Conservation (phyloP, 2,797 vertebrate species). For the Microctenopoma steveboyesi region DNA sequence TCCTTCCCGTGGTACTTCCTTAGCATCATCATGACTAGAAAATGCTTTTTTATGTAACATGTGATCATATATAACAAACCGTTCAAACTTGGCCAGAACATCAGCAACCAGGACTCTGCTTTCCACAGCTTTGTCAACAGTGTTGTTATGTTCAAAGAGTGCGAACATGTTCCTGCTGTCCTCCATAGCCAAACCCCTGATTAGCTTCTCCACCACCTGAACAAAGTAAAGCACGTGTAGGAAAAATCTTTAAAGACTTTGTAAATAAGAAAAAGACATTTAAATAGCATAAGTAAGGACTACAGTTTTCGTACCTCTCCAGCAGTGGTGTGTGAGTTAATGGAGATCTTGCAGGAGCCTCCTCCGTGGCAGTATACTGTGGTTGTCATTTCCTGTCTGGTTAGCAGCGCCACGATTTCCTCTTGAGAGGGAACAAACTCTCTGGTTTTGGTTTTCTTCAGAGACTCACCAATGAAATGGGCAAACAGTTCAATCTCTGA, state of each 20-base stretch:
- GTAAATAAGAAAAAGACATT: not conserved
- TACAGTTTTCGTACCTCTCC: conserved; percentile 84
- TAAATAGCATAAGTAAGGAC: not conserved
- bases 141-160: conserved; percentile 89
- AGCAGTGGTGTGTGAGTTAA: conserved; percentile 93
- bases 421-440: conserved; percentile 94
- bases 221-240: conserved; percentile 12
- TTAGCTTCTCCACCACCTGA: conserved; percentile 94
- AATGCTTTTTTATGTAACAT: conserved; percentile 2
- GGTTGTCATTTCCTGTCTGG: conserved; percentile 92
- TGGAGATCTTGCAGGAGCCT: conserved; percentile 95
- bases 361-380: conserved; percentile 95
- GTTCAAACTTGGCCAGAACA: conserved; percentile 93
- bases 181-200: conserved; percentile 93
- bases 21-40: not conserved
- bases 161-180: conserved; percentile 96
- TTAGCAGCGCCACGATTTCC: conserved; percentile 90
- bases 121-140: conserved; percentile 88
- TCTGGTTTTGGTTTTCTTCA: conserved; percentile 90
- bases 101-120: conserved; percentile 92
- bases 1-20: not conserved
- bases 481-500: conserved; percentile 90
- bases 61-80: conserved; percentile 70
- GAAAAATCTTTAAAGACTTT: not conserved
- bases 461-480: conserved; percentile 88